A percentile compares a stretch with the other conserved stretches of the same genome.
phyloP scores from a whole-genome alignment of 2,797 vertebrate species.

The Urophycis tenuis region DNA sequence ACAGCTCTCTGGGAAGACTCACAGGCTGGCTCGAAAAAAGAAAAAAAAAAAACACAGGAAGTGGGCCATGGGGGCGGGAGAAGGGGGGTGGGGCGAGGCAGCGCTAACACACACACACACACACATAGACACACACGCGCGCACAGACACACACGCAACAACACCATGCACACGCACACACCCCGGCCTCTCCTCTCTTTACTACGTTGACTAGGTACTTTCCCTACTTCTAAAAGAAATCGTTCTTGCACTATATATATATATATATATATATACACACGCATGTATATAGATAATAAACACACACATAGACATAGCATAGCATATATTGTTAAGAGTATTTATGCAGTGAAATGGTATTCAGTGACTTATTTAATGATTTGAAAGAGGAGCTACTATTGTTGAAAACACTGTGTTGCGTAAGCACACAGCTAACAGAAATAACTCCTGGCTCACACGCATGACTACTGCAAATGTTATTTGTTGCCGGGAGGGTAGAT shows the following conservation, averaged over 20 bases:
- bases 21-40: conserved; percentile 61
- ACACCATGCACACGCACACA: conserved; percentile 34
- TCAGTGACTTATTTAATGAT: too few species aligned
- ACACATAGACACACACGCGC: conserved; percentile 5
- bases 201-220: conserved; percentile 56
- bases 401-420: too few species aligned
- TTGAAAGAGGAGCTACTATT: neutral
- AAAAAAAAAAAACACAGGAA: conserved; percentile 68
- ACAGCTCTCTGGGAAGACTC: conserved; percentile 69
- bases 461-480: neutral
- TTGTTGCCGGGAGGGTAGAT: neutral
- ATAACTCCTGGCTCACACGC: neutral
- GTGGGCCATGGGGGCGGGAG: conserved; percentile 62
- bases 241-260: neutral
- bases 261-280: neutral
- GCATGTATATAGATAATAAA: too few species aligned
- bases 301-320: too few species aligned
- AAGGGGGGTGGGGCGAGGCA: conserved; percentile 1
- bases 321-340: too few species aligned
- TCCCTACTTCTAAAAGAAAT: conserved; percentile 1
- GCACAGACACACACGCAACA: conserved; percentile 18
- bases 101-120: conserved; percentile 17
- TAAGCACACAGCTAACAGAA: too few species aligned
- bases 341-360: too few species aligned
- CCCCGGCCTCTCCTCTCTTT: conserved; percentile 48